phyloP scores from a whole-genome alignment of 2,797 vertebrate species.

The Neoniphon sammara region DNA sequence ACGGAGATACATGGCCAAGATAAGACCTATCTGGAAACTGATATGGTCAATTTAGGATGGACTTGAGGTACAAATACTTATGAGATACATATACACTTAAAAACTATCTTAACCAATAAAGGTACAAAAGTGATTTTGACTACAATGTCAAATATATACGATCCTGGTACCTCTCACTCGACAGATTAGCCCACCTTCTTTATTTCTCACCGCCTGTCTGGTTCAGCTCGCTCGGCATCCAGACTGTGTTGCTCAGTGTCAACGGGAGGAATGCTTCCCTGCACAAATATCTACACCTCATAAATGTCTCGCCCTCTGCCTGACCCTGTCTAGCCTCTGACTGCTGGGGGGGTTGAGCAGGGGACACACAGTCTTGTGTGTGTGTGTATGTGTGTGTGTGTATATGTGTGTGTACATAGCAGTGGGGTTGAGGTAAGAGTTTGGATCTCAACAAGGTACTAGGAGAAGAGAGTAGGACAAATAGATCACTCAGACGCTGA shows the following conservation, averaged over 20 bases:
- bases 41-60: slow-evolving; percentile 27
- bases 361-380: slow-evolving; percentile 61
- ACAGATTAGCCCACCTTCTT: slow-evolving; percentile 32
- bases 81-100: background rate
- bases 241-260: slow-evolving; percentile 73
- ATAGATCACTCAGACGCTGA: slow-evolving; percentile 53
- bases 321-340: slow-evolving; percentile 79
- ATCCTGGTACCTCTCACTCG: slow-evolving; percentile 50
- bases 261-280: slow-evolving; percentile 78
- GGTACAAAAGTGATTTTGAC: background rate
- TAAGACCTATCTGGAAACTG: slow-evolving; percentile 31
- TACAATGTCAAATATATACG: slow-evolving; percentile 23
- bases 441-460: slow-evolving; percentile 71
- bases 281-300: slow-evolving; percentile 83
- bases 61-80: slow-evolving; percentile 10
- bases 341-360: slow-evolving; percentile 65
- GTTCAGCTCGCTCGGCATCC: slow-evolving; percentile 70
- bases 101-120: background rate
- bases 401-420: slow-evolving; percentile 37
- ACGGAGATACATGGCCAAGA: slow-evolving; percentile 15
- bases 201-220: slow-evolving; percentile 52
- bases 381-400: slow-evolving; percentile 35
- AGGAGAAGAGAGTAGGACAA: slow-evolving; percentile 65
- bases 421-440: slow-evolving; percentile 55
- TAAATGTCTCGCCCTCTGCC: slow-evolving; percentile 81